Conservation (phyloP, 2,797 vertebrate species). For the Sternotherus odoratus region DNA sequence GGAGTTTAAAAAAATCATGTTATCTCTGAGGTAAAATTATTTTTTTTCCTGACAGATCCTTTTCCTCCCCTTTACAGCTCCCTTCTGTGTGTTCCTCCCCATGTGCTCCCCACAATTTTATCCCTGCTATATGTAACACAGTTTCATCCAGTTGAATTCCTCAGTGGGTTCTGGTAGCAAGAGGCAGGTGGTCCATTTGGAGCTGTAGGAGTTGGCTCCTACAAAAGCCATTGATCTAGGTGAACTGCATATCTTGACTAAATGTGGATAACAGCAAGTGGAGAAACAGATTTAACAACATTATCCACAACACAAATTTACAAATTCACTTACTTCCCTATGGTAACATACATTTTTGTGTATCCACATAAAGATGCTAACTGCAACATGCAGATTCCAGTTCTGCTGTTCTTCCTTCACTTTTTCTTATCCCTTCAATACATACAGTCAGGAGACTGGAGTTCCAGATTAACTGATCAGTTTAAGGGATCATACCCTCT, state of each 20-base stretch:
- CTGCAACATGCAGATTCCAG: neutral
- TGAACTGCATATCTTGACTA: neutral
- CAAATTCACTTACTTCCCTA: neutral
- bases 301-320: neutral
- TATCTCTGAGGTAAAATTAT: neutral
- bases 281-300: neutral
- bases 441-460: neutral
- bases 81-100: neutral
- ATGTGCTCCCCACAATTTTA: neutral
- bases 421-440: neutral
- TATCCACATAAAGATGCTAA: fast-evolving
- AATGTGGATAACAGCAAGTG: neutral
- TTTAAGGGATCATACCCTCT: slow-evolving; percentile 49
- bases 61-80: neutral
- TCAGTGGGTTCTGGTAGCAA: neutral
- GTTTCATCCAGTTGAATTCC: neutral
- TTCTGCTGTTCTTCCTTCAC: neutral
- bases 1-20: neutral
- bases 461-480: neutral
- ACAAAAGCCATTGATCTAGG: neutral
- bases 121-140: neutral
- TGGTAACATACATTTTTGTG: neutral
- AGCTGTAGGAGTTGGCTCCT: neutral
- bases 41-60: neutral
- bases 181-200: neutral